Percentiles rank a stretch among this genome's conserved stretches.
phyloP scores from a whole-genome alignment of 2,113 vertebrate genomes.

The Porphyrio hochstetteri region DNA sequence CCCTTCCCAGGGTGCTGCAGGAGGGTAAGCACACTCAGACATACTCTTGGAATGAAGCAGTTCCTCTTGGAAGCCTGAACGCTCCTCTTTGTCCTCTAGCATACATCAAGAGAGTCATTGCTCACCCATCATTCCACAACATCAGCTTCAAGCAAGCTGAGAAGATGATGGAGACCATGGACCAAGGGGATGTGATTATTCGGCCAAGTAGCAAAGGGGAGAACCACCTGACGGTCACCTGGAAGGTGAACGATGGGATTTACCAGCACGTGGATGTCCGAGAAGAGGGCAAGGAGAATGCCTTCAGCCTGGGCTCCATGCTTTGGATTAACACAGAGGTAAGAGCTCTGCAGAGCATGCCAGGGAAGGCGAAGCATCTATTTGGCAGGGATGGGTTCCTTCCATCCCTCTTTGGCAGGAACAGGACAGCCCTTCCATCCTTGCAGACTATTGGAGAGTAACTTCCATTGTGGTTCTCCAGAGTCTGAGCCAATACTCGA shows the following conservation, averaged over 20 bases:
- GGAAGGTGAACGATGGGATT: constrained; percentile 96
- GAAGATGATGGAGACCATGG: constrained; percentile 99
- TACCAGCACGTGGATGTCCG: constrained; percentile 96
- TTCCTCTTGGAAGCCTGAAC: neutral
- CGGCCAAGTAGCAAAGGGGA: constrained; percentile 98
- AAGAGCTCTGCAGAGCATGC: neutral
- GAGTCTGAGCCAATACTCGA: neutral
- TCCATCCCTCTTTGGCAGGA: too few relatives aligned
- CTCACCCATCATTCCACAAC: constrained; percentile 98
- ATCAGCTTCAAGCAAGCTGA: constrained; percentile 99
- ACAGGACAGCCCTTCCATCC: neutral
- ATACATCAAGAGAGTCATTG: constrained; percentile 97
- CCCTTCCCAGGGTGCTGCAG: neutral
- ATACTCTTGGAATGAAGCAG: neutral
- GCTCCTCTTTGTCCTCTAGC: constrained; percentile 70
- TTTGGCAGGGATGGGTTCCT: neutral
- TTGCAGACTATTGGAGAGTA: neutral
- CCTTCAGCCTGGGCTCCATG: constrained; percentile 96
- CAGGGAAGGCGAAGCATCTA: neutral
- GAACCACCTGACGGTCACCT: constrained; percentile 96
- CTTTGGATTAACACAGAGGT: constrained; percentile 97
- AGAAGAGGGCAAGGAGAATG: constrained; percentile 98
- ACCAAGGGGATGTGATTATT: constrained; percentile 97
- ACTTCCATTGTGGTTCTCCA: neutral
- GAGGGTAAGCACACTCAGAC: neutral